phyloP scores from a whole-genome alignment of 2,888 invertebrate genomes.

The Microplitis manilae region DNA sequence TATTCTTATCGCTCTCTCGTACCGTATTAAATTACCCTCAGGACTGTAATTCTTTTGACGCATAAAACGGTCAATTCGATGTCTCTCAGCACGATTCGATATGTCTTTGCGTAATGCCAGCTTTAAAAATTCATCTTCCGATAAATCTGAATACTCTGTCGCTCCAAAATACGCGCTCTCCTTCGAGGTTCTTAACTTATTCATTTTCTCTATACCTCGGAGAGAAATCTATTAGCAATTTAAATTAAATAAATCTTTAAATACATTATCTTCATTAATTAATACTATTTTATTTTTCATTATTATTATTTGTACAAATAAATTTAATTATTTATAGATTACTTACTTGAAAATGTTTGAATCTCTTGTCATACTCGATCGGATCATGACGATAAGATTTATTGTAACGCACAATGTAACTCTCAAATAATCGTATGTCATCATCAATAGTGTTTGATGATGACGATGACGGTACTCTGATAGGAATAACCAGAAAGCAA shows the following conservation, averaged over 20 bases:
- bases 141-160: slow-evolving; percentile 77
- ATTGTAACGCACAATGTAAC: slow-evolving; percentile 73
- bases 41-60: slow-evolving; percentile 52
- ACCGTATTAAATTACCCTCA: slow-evolving; percentile 44
- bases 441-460: slow-evolving; percentile 56
- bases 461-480: slow-evolving; percentile 64
- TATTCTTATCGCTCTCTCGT: slow-evolving; percentile 53
- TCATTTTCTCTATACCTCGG: slow-evolving; percentile 72
- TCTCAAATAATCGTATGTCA: slow-evolving; percentile 70
- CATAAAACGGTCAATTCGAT: slow-evolving; percentile 56
- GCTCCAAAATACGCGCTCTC: slow-evolving; percentile 75
- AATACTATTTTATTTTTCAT: slow-evolving; percentile 7
- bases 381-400: slow-evolving; percentile 73
- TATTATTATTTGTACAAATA: not conserved
- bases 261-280: no score
- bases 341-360: slow-evolving; percentile 71
- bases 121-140: slow-evolving; percentile 74
- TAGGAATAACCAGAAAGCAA: slow-evolving; percentile 72
- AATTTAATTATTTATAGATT: slow-evolving; percentile 14
- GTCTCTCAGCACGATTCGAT: slow-evolving; percentile 55
- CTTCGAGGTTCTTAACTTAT: slow-evolving; percentile 66
- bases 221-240: slow-evolving; percentile 71
- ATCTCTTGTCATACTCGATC: slow-evolving; percentile 69
- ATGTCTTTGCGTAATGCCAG: slow-evolving; percentile 65
- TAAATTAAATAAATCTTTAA: slow-evolving; percentile 33